A percentile compares a stretch with the other conserved stretches of the same genome.
These are phyloP conservation scores for Sardina pilchardus DNA, from an alignment of 2,113 vertebrate species.

Conservation along the genomic window DNA sequence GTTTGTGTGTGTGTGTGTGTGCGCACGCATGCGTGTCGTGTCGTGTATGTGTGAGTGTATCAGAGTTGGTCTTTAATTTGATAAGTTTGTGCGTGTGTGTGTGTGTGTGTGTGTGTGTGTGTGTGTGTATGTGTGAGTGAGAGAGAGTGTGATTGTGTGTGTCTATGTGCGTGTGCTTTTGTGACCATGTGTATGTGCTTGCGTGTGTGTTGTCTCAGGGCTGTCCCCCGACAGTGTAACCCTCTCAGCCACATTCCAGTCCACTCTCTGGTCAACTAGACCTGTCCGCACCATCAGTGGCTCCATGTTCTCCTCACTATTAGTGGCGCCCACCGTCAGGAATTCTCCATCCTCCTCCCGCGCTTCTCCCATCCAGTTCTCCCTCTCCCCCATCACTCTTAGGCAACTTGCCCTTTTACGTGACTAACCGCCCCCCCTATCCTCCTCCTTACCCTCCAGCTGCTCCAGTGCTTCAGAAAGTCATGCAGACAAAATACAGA, in stretches of 20 bases:
- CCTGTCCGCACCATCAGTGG: not conserved
- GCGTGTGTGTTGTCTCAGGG: not conserved
- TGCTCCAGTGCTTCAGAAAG: not conserved
- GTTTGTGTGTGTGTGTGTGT: not conserved
- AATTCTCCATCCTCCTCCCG: not conserved
- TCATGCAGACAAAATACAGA: not conserved
- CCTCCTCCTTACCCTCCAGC: not conserved
- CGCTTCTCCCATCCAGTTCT: not conserved
- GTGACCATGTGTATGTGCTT: not conserved
- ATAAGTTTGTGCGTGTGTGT: not conserved
- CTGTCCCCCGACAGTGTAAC: not conserved
- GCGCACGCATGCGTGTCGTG: not conserved
- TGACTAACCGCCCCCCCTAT: not conserved
- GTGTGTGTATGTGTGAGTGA: not conserved
- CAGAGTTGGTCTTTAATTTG: not conserved
- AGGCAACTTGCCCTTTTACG: not conserved
- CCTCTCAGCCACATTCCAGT: not conserved
- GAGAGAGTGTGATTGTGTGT: not conserved
- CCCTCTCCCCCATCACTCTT: not conserved
- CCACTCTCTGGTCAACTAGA: not conserved
- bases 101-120: not conserved
- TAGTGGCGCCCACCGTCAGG: not conserved
- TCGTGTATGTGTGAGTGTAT: not conserved
- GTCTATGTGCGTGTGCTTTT: not conserved
- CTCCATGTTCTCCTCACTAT: not conserved